These are phyloP conservation scores for Ochotona princeps DNA, from an alignment of 2,113 vertebrate species.

Conservation along the genomic window DNA sequence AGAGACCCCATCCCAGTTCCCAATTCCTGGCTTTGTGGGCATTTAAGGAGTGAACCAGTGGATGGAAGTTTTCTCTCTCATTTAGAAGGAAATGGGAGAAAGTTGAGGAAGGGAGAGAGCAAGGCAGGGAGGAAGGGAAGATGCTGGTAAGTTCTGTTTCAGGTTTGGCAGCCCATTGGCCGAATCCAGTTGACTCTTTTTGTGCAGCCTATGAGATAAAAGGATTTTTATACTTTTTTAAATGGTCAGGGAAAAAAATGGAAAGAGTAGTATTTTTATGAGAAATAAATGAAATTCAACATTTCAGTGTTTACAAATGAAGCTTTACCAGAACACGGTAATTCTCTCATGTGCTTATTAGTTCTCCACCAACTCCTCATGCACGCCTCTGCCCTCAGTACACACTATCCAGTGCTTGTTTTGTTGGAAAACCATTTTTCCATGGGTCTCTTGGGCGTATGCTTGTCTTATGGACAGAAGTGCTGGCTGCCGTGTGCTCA, in stretches of 20 bases:
- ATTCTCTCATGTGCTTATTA: background rate
- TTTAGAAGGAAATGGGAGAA: background rate
- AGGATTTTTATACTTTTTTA: background rate
- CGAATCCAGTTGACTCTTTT: background rate
- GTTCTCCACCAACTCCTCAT: background rate
- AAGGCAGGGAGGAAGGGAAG: background rate
- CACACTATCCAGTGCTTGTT: background rate
- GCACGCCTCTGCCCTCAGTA: rapidly evolving
- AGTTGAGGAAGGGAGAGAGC: background rate
- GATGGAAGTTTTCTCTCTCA: too few species aligned
- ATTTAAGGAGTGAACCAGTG: too few species aligned
- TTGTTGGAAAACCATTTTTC: background rate
- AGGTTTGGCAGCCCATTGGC: background rate
- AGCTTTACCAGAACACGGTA: background rate
- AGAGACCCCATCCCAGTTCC: too few species aligned
- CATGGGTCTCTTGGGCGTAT: background rate
- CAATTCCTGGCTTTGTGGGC: too few species aligned
- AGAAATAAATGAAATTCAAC: constrained; percentile 4
- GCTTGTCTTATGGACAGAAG: background rate
- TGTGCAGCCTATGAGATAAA: background rate
- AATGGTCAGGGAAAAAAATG: background rate
- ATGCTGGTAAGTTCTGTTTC: background rate
- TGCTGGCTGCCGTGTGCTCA: background rate
- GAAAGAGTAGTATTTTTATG: background rate
- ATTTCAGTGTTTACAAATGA: background rate